Evolutionary conservation across 2,888 invertebrate genomes (phyloP).

Genomic region (Pachycephus smyrnensis): DNA sequence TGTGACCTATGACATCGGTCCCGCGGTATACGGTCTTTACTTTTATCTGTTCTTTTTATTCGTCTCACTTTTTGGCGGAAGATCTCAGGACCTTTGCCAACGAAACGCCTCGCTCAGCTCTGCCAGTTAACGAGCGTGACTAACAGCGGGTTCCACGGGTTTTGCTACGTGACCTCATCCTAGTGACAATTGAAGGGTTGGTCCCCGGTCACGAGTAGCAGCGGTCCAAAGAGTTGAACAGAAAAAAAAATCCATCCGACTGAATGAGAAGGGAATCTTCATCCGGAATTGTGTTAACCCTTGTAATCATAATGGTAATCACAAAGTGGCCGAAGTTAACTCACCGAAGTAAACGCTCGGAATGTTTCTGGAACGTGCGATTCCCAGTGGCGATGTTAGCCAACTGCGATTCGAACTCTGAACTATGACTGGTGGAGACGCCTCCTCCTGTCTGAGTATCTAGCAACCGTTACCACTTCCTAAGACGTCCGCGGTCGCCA

Average conservation of each 20-base stretch:
- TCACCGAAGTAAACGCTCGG: conserved; percentile 22
- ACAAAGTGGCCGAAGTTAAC: not conserved
- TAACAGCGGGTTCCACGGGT: conserved; percentile 42
- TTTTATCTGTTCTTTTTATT: not conserved
- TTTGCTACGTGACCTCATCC: conserved; percentile 9
- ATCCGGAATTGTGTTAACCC: not conserved
- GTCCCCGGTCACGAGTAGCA: not conserved
- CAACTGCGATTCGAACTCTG: conserved; percentile 24
- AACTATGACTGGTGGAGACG: conserved; percentile 12
- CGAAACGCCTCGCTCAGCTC: conserved; percentile 14
- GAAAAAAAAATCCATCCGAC: not conserved
- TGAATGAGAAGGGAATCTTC: not conserved
- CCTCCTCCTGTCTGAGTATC: not conserved
- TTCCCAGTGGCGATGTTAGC: conserved; percentile 37
- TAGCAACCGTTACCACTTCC: not conserved
- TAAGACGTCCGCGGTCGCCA: not conserved
- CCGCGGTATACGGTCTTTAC: not conserved
- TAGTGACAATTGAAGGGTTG: conserved; percentile 8
- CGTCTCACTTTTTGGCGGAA: conserved; percentile 21
- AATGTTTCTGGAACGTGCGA: conserved; percentile 48
- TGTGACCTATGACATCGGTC: not conserved
- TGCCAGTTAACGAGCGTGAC: conserved; percentile 51
- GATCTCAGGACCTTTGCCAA: conserved; percentile 32
- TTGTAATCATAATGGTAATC: not conserved
- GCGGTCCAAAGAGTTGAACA: not conserved